These are phyloP conservation scores for Spilogale gracilis DNA, from an alignment of 2,113 vertebrate genomes.

Conservation along the genomic window DNA sequence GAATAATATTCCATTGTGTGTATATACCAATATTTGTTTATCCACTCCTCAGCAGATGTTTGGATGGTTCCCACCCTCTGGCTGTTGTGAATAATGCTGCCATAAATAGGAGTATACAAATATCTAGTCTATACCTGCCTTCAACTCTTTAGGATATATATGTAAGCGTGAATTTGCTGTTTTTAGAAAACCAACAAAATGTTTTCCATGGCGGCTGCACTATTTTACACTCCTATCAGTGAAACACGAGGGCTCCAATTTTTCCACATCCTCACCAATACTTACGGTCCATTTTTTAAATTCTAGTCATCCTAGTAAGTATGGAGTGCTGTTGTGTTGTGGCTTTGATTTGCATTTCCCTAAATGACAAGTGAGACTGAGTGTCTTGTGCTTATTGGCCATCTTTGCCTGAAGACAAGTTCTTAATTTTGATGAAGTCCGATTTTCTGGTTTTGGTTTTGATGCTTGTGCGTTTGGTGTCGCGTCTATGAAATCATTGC, in stretches of 20 bases:
- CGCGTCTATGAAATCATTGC: not conserved
- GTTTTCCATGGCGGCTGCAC: not conserved
- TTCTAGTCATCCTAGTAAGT: not conserved
- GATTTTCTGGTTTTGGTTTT: not conserved
- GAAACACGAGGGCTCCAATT: not conserved
- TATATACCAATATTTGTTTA: not conserved
- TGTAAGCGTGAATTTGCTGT: not conserved
- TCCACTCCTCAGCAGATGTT: not conserved
- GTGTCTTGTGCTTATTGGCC: not conserved
- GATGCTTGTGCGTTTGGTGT: not conserved
- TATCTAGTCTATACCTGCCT: not conserved
- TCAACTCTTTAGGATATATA: not conserved
- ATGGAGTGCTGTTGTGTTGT: not conserved
- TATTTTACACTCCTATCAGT: not conserved
- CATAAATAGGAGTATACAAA: not conserved
- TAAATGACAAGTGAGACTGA: not conserved
- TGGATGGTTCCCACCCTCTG: not conserved
- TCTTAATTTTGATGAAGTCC: constrained; percentile 38
- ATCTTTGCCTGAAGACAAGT: not conserved
- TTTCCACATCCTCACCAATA: not conserved
- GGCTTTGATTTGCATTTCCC: not conserved
- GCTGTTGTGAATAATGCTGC: not conserved
- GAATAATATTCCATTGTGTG: not conserved
- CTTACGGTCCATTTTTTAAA: not conserved
- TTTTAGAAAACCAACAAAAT: not conserved